Evolutionary conservation across 1,140 invertebrate species (phyloP).

Genomic region (Cydia strobilella): DNA sequence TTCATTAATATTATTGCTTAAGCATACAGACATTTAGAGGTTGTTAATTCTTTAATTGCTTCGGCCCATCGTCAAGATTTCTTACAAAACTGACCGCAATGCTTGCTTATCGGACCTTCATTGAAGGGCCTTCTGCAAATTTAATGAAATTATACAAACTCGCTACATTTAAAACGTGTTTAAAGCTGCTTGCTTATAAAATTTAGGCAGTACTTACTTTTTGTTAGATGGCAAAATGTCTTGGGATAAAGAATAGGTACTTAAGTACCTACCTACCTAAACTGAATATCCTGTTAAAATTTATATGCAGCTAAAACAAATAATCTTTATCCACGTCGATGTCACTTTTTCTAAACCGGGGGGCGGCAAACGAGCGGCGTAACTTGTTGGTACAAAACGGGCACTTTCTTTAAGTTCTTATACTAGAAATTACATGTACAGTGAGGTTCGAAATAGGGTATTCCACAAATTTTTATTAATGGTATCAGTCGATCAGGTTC

Average conservation of each 20-base stretch:
- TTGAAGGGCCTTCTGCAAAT: not conserved
- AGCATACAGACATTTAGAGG: not conserved
- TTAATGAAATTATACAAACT: not conserved
- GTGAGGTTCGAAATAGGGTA: too few relatives aligned
- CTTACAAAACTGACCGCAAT: not conserved
- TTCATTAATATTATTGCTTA: not conserved
- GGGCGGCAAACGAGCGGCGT: not conserved
- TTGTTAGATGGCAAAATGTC: not conserved
- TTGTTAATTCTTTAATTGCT: not conserved
- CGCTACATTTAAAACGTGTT: not conserved
- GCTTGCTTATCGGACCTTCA: not conserved
- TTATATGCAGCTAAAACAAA: not conserved
- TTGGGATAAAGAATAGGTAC: not conserved
- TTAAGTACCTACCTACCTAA: too few relatives aligned
- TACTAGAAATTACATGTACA: slow-evolving; percentile 37
- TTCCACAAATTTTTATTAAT: too few relatives aligned
- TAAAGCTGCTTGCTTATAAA: not conserved
- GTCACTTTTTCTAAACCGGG: slow-evolving; percentile 24
- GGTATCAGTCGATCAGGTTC: too few relatives aligned
- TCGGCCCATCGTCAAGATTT: not conserved
- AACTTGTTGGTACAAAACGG: slow-evolving; percentile 34
- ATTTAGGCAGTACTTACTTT: not conserved
- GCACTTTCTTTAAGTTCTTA: slow-evolving; percentile 46
- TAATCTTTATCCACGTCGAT: slow-evolving; percentile 17
- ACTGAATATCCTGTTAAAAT: not conserved